A percentile compares a stretch with the other conserved stretches of the same genome.
These are phyloP conservation scores for Sisyra nigra DNA, from an alignment of 2,888 invertebrate species.

Conservation along the genomic window DNA sequence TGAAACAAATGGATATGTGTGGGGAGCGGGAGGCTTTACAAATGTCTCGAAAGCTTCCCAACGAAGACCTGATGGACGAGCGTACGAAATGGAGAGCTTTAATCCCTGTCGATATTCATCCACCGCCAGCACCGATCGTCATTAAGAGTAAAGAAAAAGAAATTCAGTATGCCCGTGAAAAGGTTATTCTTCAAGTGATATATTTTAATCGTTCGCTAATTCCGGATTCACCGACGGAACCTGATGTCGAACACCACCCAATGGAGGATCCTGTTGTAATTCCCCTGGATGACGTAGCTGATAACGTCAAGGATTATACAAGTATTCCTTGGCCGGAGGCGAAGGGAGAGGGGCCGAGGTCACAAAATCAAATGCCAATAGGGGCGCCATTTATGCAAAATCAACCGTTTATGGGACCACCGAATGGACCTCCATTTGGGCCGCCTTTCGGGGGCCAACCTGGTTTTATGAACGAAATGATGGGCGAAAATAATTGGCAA, in stretches of 20 bases:
- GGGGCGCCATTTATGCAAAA: conserved; percentile 30
- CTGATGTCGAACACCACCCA: conserved; percentile 65
- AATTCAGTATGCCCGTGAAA: conserved; percentile 75
- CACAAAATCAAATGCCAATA: conserved; percentile 30
- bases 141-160: conserved; percentile 73
- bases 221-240: conserved; percentile 75
- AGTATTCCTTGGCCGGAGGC: conserved; percentile 74
- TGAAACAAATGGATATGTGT: conserved; percentile 78
- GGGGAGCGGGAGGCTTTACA: conserved; percentile 73
- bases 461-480: conserved; percentile 19
- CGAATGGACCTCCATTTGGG: conserved; percentile 21
- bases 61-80: conserved; percentile 69
- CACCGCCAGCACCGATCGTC: conserved; percentile 49
- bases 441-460: conserved; percentile 27
- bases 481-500: conserved; percentile 22
- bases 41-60: conserved; percentile 56
- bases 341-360: conserved; percentile 43
- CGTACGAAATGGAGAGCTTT: conserved; percentile 61
- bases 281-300: conserved; percentile 77
- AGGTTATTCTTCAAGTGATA: conserved; percentile 63
- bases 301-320: conserved; percentile 62
- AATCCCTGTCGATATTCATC: conserved; percentile 48
- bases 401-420: conserved; percentile 14
- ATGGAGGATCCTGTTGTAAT: conserved; percentile 66
- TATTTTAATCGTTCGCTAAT: conserved; percentile 70